Evolutionary conservation across 1,140 invertebrate species (phyloP).

Genomic region (Meteorus sp.): DNA sequence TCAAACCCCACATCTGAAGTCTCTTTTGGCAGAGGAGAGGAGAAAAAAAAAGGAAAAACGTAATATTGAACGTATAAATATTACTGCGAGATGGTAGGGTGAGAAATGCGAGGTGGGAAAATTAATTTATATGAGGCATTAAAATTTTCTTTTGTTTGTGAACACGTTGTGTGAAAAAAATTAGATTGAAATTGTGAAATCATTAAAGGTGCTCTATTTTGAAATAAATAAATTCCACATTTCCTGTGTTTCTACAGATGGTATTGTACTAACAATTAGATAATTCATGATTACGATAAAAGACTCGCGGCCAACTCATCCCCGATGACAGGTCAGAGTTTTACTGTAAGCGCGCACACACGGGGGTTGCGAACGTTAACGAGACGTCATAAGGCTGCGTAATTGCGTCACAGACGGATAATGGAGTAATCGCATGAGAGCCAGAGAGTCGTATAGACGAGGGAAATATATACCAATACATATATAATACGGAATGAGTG

Average conservation of each 20-base stretch:
- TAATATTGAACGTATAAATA: conserved; percentile 3
- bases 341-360: background rate
- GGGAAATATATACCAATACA: no score
- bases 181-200: no score
- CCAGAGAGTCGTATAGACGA: no score
- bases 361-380: conserved; percentile 34
- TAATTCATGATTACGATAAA: no score
- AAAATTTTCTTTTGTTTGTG: background rate
- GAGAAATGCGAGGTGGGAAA: background rate
- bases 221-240: no score
- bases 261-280: no score
- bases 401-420: conserved; percentile 45
- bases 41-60: conserved; percentile 12
- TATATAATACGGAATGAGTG: conserved; percentile 11
- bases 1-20: conserved; percentile 12
- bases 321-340: no score
- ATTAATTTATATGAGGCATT: background rate
- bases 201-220: no score
- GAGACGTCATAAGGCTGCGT: conserved; percentile 42
- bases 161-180: no score
- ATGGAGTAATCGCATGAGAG: conserved; percentile 41
- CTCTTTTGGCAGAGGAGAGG: background rate
- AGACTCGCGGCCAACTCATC: no score
- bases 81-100: background rate
- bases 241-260: no score